A percentile compares a stretch with the other conserved stretches of the same genome.
These are phyloP conservation scores for Oreonectes daqikongensis DNA, from an alignment of 2,797 vertebrate species.

Conservation along the genomic window DNA sequence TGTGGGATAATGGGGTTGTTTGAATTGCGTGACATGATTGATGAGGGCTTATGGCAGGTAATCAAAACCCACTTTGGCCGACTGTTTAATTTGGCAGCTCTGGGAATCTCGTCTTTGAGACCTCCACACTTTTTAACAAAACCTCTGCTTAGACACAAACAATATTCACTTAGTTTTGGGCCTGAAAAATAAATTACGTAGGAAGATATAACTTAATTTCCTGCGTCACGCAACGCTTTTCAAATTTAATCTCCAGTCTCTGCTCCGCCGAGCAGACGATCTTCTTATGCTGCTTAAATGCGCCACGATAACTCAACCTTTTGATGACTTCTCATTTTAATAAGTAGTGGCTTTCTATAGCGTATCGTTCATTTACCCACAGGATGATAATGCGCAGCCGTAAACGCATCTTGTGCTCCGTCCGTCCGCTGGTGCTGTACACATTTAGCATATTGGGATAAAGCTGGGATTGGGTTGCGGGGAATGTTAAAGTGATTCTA, in stretches of 20 bases:
- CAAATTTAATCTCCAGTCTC: conserved; percentile 77
- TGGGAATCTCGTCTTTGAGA: conserved; percentile 78
- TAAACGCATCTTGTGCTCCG: conserved; percentile 72
- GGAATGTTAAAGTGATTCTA: neutral
- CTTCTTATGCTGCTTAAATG: conserved; percentile 81
- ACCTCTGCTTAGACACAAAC: conserved; percentile 79
- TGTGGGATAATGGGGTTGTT: conserved; percentile 71
- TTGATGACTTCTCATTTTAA: conserved; percentile 78
- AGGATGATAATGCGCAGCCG: conserved; percentile 65
- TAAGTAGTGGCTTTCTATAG: conserved; percentile 79
- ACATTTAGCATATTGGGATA: neutral
- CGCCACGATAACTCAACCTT: conserved; percentile 79
- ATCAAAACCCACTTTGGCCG: conserved; percentile 79
- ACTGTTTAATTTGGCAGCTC: conserved; percentile 80
- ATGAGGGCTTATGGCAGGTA: conserved; percentile 81
- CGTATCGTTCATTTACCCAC: conserved; percentile 70
- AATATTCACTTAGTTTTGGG: conserved; percentile 81
- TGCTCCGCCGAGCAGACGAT: conserved; percentile 71
- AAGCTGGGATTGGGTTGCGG: neutral
- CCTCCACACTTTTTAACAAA: conserved; percentile 73
- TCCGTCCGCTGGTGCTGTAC: conserved; percentile 73
- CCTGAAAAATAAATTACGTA: conserved; percentile 80
- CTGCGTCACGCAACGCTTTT: conserved; percentile 72
- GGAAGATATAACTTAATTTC: conserved; percentile 83
- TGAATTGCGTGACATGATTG: conserved; percentile 80